A percentile compares a stretch with the other conserved stretches of the same genome.
These are phyloP conservation scores for Crepidodera aurea DNA, from an alignment of 2,888 invertebrate species.

Conservation along the genomic window DNA sequence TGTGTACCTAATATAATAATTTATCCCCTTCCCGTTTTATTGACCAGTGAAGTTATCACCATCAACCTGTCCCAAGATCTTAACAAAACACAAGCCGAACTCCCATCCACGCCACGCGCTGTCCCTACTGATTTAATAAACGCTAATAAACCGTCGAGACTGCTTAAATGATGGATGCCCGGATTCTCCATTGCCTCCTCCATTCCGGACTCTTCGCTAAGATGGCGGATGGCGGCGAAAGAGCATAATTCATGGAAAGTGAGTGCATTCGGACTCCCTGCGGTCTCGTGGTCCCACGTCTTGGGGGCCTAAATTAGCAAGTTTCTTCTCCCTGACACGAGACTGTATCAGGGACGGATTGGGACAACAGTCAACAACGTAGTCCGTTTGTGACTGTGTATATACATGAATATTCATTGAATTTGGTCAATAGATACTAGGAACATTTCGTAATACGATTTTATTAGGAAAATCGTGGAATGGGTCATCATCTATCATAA, in stretches of 20 bases:
- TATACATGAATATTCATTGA: no score
- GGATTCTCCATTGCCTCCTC: constrained; percentile 21
- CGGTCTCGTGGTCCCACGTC: constrained; percentile 43
- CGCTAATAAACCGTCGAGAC: constrained; percentile 27
- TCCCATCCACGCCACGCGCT: neutral
- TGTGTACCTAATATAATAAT: no score
- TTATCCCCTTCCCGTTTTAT: no score
- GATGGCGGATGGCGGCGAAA: constrained; percentile 32
- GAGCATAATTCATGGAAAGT: constrained; percentile 47
- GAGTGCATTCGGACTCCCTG: constrained; percentile 46
- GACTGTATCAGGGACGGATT: neutral
- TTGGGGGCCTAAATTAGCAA: constrained; percentile 58
- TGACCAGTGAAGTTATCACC: no score
- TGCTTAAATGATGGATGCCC: constrained; percentile 38
- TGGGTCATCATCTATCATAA: no score
- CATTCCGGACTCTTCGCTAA: constrained; percentile 34
- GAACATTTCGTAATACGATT: no score
- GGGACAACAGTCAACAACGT: no score
- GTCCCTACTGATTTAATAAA: constrained; percentile 29
- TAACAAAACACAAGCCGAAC: neutral
- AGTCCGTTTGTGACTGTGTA: no score
- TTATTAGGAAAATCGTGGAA: no score
- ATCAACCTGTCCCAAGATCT: neutral
- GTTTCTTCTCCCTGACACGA: constrained; percentile 45
- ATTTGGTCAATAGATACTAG: no score